Conservation (phyloP, 2,888 invertebrate genomes). For the Mesodorylaimus sp. region DNA sequence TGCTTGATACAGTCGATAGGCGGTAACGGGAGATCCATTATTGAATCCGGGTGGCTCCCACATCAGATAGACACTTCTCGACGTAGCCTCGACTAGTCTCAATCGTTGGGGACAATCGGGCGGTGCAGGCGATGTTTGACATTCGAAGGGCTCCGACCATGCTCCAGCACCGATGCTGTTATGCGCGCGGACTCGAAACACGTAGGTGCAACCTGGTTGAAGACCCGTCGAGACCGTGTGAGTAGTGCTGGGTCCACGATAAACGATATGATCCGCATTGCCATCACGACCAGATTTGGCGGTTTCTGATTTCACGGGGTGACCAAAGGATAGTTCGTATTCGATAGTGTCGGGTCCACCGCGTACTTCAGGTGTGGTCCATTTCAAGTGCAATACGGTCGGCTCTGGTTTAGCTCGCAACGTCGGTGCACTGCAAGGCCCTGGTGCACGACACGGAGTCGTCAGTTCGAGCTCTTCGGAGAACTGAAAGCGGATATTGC, state of each 20-base stretch:
- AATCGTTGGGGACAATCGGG: conserved; percentile 43
- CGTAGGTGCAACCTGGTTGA: conserved; percentile 54
- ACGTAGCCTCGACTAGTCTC: conserved; percentile 38
- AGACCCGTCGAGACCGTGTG: conserved; percentile 58
- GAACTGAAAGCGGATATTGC: too few relatives aligned
- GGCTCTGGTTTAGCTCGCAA: conserved; percentile 51
- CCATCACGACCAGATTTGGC: too few relatives aligned
- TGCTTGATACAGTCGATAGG: conserved; percentile 52
- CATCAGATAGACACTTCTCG: conserved; percentile 44
- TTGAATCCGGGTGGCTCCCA: conserved; percentile 55
- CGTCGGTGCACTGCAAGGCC: conserved; percentile 49
- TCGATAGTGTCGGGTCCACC: conserved; percentile 55
- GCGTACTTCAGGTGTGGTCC: conserved; percentile 49
- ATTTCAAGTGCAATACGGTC: conserved; percentile 41
- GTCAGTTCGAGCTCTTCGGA: conserved; percentile 55
- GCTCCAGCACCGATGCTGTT: conserved; percentile 53
- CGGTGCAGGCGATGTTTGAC: conserved; percentile 58
- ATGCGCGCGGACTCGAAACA: conserved; percentile 53
- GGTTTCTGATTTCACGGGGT: conserved; percentile 51
- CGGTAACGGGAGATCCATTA: conserved; percentile 60
- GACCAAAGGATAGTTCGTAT: conserved; percentile 60
- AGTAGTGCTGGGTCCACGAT: too few relatives aligned
- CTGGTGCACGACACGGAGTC: conserved; percentile 58
- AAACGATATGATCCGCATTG: too few relatives aligned
- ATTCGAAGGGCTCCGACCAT: conserved; percentile 54